These are phyloP conservation scores for Mirounga angustirostris DNA, from an alignment of 2,113 vertebrate species.

Conservation along the genomic window DNA sequence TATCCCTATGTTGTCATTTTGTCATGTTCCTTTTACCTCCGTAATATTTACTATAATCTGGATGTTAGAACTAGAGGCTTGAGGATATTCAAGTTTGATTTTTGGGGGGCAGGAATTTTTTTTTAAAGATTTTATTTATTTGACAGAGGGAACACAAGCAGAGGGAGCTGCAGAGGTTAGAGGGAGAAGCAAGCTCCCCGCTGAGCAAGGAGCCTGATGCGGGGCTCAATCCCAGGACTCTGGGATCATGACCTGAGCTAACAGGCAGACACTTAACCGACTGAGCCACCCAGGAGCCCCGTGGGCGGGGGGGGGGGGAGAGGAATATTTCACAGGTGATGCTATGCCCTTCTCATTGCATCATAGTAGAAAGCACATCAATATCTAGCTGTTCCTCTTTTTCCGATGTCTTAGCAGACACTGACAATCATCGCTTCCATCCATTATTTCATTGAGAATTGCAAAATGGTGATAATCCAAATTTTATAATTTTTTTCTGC, in stretches of 20 bases:
- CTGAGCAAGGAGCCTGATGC: background rate
- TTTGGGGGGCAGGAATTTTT: background rate
- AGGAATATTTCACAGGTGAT: constrained; percentile 2
- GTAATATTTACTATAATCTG: background rate
- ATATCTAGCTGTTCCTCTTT: background rate
- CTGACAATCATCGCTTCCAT: background rate
- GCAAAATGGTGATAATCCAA: background rate
- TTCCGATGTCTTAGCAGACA: constrained; percentile 2
- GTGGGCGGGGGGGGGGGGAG: background rate
- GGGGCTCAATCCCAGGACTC: background rate
- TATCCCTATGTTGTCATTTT: background rate
- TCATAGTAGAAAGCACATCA: background rate
- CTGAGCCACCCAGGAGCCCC: background rate
- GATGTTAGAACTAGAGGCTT: constrained; percentile 30
- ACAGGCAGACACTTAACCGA: background rate
- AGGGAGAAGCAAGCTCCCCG: background rate
- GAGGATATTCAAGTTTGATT: background rate
- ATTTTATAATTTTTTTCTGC: background rate
- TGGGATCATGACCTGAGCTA: background rate
- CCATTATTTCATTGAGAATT: background rate
- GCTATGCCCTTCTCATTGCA: background rate
- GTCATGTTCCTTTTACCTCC: background rate
- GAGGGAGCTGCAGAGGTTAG: background rate
- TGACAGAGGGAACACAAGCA: background rate
- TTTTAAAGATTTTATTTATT: background rate